A percentile compares a stretch with the other conserved stretches of the same genome.
Evolutionary conservation across 2,797 vertebrate genomes (phyloP).

Genomic region (Leuciscus waleckii): DNA sequence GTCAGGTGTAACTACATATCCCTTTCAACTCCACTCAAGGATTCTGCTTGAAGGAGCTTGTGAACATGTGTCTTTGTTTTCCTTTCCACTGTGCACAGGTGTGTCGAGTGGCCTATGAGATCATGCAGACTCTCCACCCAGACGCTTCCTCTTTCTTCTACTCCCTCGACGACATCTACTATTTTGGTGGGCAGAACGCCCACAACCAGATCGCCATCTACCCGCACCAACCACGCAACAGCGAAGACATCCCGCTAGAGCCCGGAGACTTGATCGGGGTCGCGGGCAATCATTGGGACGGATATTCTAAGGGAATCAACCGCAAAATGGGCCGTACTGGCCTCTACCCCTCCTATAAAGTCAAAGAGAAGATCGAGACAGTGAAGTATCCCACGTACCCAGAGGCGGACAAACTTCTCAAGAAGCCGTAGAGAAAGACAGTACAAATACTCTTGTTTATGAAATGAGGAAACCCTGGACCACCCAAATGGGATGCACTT

Average conservation of each 20-base stretch:
- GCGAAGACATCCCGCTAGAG: conserved; percentile 96
- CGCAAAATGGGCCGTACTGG: conserved; percentile 95
- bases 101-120: conserved; percentile 98
- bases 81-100: conserved; percentile 77
- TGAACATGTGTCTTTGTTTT: conserved; percentile 9
- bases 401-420: conserved; percentile 91
- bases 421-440: conserved; percentile 66
- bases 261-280: conserved; percentile 95
- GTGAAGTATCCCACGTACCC: conserved; percentile 97
- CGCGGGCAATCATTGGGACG: conserved; percentile 98
- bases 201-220: conserved; percentile 98
- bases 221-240: conserved; percentile 89
- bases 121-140: conserved; percentile 97
- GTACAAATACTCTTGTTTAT: conserved; percentile 25
- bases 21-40: conserved; percentile 23
- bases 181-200: conserved; percentile 98
- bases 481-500: conserved; percentile 54
- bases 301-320: conserved; percentile 98
- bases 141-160: conserved; percentile 96
- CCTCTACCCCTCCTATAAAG: conserved; percentile 98
- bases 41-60: conserved; percentile 8
- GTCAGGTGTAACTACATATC: conserved; percentile 31
- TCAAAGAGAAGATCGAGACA: conserved; percentile 96
- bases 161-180: conserved; percentile 99
- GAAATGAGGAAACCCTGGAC: conserved; percentile 53